Evolutionary conservation across 2,888 invertebrate genomes (phyloP).

Genomic region (Thera obeliscata): DNA sequence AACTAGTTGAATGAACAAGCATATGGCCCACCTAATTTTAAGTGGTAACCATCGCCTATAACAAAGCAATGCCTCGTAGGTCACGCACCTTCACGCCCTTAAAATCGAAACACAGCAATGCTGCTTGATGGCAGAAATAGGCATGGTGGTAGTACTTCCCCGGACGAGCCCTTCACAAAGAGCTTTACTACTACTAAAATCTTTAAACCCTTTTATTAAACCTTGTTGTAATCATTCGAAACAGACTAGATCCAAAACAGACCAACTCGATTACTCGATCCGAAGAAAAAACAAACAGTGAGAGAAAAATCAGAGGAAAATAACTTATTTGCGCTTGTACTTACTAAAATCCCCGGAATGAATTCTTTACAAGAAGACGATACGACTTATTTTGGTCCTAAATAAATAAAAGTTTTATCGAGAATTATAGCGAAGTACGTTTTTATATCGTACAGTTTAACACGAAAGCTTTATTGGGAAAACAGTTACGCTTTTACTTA

Average conservation of each 20-base stretch:
- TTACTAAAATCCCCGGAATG: slow-evolving; percentile 63
- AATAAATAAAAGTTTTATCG: slow-evolving; percentile 42
- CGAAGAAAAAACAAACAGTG: slow-evolving; percentile 72
- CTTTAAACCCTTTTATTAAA: no score
- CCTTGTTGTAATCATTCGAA: slow-evolving; percentile 31
- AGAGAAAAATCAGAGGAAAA: slow-evolving; percentile 69
- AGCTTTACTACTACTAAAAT: no score
- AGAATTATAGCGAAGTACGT: slow-evolving; percentile 21
- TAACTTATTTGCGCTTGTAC: slow-evolving; percentile 63
- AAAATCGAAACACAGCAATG: no score
- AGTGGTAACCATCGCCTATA: no score
- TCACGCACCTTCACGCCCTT: no score
- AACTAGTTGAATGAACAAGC: slow-evolving; percentile 32
- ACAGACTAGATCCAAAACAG: slow-evolving; percentile 58
- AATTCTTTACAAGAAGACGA: slow-evolving; percentile 54
- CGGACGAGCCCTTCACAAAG: no score
- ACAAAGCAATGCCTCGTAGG: no score
- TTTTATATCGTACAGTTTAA: slow-evolving; percentile 26
- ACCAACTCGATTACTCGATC: slow-evolving; percentile 71
- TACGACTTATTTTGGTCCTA: slow-evolving; percentile 53
- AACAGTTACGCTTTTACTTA: no score
- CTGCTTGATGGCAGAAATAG: no score
- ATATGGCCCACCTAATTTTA: no score
- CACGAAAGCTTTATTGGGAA: slow-evolving; percentile 23
- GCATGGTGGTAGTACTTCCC: no score